A percentile compares a stretch with the other conserved stretches of the same genome.
phyloP scores from a whole-genome alignment of 1,140 invertebrate species.

The Caenorhabditis briggsae region DNA sequence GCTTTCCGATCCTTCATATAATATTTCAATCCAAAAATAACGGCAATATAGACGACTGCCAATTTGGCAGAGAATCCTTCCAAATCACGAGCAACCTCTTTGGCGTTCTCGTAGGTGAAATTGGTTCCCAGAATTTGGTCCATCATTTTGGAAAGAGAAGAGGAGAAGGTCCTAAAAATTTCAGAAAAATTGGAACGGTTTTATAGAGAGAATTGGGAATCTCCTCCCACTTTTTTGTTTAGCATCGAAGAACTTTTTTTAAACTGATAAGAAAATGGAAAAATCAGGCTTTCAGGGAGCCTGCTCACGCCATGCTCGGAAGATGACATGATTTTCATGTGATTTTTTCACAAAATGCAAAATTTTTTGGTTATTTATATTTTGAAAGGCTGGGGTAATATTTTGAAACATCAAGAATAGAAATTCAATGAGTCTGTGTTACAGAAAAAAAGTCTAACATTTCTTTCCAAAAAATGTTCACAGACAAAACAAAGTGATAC shows the following conservation, averaged over 20 bases:
- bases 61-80: slow-evolving; percentile 62
- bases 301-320: slow-evolving; percentile 37
- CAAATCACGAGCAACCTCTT: slow-evolving; percentile 56
- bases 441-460: too few relatives aligned
- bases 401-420: too few relatives aligned
- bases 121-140: slow-evolving; percentile 56
- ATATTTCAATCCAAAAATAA: slow-evolving; percentile 91
- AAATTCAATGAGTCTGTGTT: too few relatives aligned
- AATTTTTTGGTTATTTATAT: too few relatives aligned
- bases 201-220: slow-evolving; percentile 3
- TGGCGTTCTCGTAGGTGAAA: slow-evolving; percentile 65
- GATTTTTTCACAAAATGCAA: too few relatives aligned
- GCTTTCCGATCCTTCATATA: slow-evolving; percentile 90
- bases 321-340: slow-evolving; percentile 52
- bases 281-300: slow-evolving; percentile 29
- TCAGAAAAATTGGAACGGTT: background rate
- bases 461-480: background rate
- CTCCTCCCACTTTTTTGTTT: slow-evolving; percentile 27
- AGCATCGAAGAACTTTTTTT: background rate
- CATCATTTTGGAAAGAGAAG: slow-evolving; percentile 25
- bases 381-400: too few relatives aligned
- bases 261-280: background rate
- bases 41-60: slow-evolving; percentile 87
- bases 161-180: slow-evolving; percentile 11
- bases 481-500: background rate